Evolutionary conservation across 2,113 vertebrate genomes (phyloP), one percentile per base, ranked within the genome.

Genomic region (Dendrocopos noguchii): DNA sequence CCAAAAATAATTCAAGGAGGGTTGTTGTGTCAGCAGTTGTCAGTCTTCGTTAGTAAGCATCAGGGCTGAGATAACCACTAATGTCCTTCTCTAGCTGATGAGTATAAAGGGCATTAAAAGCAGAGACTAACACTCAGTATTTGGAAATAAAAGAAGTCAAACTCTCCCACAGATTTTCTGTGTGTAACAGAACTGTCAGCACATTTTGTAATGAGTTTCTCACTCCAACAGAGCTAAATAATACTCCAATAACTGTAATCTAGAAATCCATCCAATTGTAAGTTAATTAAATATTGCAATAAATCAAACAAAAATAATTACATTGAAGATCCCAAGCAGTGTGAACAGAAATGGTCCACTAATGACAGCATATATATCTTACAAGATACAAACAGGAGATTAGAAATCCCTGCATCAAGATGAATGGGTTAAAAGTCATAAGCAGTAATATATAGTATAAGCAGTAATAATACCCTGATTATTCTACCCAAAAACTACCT

Each of bases 11-110:
- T 88, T 93, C 82, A 86, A 80, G 64, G 64, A 52, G 81, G 36
- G 66, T 66, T 95, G 88, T 95, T 92, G 67, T 93, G 88, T 92
- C 93, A 96, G 92, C 80, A 91, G 80, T 94, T 94, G 86, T 90
- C 93, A 94, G 73, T 95, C 90, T 96, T 87, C 91, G 77, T 87
- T 96, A 96, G 71, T 39, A 93, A 95, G 60, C 3, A 0, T 79
- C 78, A 84, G 56, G 55, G 68, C 74, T 86, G 80, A 88, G 72
- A 91, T 59, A 88, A 87, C 73, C 17, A 78, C 83, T 91, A 83
- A 79, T 87, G 80, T 88, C 90, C 74, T 94, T 91, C 73, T 87
- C n/a, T 81, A 82, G 77, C 42, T 90, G 85, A 92, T 76, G 25
- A 84, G 31, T 74, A 82, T 56, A 84, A 87, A 89, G 65, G 67